Percentiles rank a stretch among this genome's conserved stretches.
Evolutionary conservation across 2,888 invertebrate species (phyloP).

Genomic region (Morinoia aosen): DNA sequence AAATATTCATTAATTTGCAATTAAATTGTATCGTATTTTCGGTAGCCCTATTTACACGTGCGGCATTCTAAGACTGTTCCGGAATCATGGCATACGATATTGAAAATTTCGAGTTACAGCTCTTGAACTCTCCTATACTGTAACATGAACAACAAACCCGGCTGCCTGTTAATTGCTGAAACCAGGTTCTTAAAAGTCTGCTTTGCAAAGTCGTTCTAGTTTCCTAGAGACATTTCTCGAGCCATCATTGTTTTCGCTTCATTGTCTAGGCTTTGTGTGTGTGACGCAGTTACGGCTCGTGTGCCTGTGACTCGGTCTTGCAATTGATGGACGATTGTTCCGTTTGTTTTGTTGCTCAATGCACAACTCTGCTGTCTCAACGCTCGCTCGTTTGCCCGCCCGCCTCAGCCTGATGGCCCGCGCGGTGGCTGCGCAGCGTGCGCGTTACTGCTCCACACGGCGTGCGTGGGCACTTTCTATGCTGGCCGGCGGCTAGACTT

Average conservation of each 20-base stretch:
- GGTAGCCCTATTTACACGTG: neutral
- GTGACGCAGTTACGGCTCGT: neutral
- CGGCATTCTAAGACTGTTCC: neutral
- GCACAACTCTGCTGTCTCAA: neutral
- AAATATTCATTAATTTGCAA: neutral
- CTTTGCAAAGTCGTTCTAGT: neutral
- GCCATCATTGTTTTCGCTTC: slow-evolving; percentile 34
- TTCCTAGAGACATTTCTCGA: slow-evolving; percentile 12
- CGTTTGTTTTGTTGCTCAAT: slow-evolving; percentile 23
- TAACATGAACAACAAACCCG: neutral
- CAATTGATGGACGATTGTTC: slow-evolving; percentile 47
- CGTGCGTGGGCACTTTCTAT: neutral
- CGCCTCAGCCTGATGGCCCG: neutral
- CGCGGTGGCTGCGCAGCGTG: neutral
- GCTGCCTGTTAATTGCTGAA: neutral
- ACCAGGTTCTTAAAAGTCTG: neutral
- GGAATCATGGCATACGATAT: neutral
- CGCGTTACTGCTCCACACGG: neutral
- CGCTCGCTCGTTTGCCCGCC: neutral
- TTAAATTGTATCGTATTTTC: neutral
- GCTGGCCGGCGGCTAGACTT: neutral
- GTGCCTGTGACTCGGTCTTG: slow-evolving; percentile 16
- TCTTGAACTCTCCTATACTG: neutral
- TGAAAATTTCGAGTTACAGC: neutral
- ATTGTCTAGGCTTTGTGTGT: slow-evolving; percentile 16